phyloP scores from a whole-genome alignment of 2,113 vertebrate species.

The Leptocoma aspasia region DNA sequence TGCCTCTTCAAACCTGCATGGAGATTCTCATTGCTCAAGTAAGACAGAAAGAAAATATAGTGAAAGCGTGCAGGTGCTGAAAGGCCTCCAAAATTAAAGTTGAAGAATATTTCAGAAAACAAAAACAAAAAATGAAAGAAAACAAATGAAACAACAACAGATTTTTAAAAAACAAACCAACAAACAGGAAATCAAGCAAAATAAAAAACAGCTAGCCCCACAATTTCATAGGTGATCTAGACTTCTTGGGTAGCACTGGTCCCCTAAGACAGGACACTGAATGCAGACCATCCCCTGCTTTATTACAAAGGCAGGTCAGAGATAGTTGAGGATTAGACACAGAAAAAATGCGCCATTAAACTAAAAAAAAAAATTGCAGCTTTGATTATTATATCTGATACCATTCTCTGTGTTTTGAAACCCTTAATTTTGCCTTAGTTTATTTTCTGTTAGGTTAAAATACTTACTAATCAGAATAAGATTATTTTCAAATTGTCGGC shows the following conservation, averaged over 20 bases:
- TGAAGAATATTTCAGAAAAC: neutral
- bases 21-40: neutral
- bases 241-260: neutral
- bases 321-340: neutral
- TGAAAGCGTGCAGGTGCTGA: neutral
- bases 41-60: neutral
- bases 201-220: rapidly evolving
- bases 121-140: neutral
- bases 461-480: neutral
- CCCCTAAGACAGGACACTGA: neutral
- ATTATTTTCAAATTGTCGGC: neutral
- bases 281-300: neutral
- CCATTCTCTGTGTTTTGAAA: neutral
- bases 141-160: neutral
- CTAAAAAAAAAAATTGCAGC: neutral
- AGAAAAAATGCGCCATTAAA: neutral
- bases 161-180: neutral
- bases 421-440: neutral
- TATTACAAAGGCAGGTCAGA: neutral
- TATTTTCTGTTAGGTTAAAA: neutral
- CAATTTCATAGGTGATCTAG: neutral
- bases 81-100: neutral
- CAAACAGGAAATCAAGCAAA: too few species aligned
- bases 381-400: neutral
- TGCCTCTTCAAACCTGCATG: neutral